phyloP scores from a whole-genome alignment of 2,113 vertebrate genomes.

The Rostratula benghalensis region DNA sequence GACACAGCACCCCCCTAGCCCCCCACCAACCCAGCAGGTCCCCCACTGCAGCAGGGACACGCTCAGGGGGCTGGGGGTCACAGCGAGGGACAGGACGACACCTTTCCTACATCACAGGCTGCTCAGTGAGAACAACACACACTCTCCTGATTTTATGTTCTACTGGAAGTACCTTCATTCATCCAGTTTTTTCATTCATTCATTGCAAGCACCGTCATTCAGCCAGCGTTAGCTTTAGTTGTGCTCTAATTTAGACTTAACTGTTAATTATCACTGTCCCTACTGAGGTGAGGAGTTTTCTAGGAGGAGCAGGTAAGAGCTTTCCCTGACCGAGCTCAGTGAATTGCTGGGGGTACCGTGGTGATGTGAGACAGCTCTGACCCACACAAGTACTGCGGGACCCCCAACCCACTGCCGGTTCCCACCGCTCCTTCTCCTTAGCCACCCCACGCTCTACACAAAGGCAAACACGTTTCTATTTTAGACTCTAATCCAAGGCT shows the following conservation, averaged over 20 bases:
- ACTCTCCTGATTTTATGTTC: fast-evolving
- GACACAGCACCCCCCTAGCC: background rate
- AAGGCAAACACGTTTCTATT: conserved; percentile 21
- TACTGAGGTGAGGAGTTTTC: fast-evolving
- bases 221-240: background rate
- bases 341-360: background rate
- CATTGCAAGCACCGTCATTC: background rate
- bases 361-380: background rate
- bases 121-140: fast-evolving
- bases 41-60: background rate
- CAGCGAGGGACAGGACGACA: fast-evolving
- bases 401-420: background rate
- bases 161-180: background rate
- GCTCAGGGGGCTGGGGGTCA: background rate
- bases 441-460: background rate
- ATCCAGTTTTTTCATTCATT: background rate
- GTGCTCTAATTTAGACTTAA: background rate
- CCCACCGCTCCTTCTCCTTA: background rate
- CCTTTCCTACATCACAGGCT: fast-evolving
- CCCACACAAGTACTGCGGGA: background rate
- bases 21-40: fast-evolving
- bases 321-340: background rate
- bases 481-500: conserved; percentile 38
- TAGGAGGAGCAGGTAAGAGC: background rate
- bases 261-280: background rate